Evolutionary conservation across 2,797 vertebrate genomes (phyloP).

Genomic region (Phalloptychus januarius): DNA sequence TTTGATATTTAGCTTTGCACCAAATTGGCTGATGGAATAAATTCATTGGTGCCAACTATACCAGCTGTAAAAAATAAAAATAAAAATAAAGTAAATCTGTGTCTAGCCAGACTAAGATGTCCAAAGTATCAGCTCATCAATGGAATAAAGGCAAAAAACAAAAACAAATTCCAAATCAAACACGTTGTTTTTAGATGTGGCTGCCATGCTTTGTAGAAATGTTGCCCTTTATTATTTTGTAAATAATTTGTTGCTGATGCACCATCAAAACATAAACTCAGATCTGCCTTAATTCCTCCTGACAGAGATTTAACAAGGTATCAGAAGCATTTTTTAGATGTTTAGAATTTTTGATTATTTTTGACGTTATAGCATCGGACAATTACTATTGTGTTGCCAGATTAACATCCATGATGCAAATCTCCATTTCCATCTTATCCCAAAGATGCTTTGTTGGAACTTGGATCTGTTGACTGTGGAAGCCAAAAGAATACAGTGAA

Average conservation of each 20-base stretch:
- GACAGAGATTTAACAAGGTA: neutral
- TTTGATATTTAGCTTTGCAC: neutral
- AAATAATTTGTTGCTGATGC: neutral
- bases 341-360: neutral
- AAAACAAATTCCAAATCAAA: neutral
- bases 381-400: neutral
- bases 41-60: neutral
- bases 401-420: neutral
- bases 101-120: neutral
- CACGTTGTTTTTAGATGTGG: neutral
- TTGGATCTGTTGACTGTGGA: neutral
- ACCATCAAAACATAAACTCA: neutral
- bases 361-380: neutral
- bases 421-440: neutral
- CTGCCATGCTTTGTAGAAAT: neutral
- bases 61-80: neutral
- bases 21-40: neutral
- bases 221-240: neutral
- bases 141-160: neutral
- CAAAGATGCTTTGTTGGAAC: neutral
- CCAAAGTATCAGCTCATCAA: neutral
- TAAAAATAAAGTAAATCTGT: neutral
- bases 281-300: neutral
- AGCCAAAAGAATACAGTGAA: neutral
- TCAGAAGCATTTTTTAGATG: neutral